Percentiles rank a stretch among this genome's conserved stretches.
Evolutionary conservation across 2,888 invertebrate genomes (phyloP).

Genomic region (Hemicrepidius hirtus): DNA sequence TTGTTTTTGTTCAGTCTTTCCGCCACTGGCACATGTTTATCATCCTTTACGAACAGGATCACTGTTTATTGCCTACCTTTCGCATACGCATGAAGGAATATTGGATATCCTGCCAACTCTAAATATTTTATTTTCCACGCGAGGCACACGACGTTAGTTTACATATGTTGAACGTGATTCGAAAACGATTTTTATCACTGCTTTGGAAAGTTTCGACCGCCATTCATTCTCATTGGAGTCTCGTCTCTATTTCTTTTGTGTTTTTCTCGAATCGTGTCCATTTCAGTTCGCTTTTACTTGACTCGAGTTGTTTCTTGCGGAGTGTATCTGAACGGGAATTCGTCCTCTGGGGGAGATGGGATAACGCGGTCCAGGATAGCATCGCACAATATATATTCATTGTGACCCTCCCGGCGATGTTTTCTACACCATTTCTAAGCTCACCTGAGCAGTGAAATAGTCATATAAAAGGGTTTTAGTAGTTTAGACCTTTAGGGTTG

Average conservation of each 20-base stretch:
- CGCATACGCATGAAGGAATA: constrained; percentile 63
- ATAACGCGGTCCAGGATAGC: constrained; percentile 53
- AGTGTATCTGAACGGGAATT: constrained; percentile 54
- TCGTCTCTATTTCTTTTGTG: constrained; percentile 57
- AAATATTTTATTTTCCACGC: constrained; percentile 69
- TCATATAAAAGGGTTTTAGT: constrained; percentile 66
- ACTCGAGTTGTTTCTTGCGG: constrained; percentile 52
- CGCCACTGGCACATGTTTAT: constrained; percentile 58
- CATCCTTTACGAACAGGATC: constrained; percentile 57
- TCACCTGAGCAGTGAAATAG: constrained; percentile 66
- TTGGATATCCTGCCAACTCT: constrained; percentile 67
- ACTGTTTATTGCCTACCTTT: constrained; percentile 65
- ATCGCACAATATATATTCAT: constrained; percentile 63
- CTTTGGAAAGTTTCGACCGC: constrained; percentile 58
- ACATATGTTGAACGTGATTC: constrained; percentile 70
- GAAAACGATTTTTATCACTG: constrained; percentile 66
- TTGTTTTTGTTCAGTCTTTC: constrained; percentile 54
- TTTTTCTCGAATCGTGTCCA: constrained; percentile 52
- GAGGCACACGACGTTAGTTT: constrained; percentile 68
- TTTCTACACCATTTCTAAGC: constrained; percentile 65
- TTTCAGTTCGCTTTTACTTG: constrained; percentile 51
- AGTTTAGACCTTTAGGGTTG: constrained; percentile 63
- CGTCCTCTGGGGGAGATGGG: constrained; percentile 53
- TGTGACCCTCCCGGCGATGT: constrained; percentile 65
- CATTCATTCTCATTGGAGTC: constrained; percentile 59